These are phyloP conservation scores for Sardina pilchardus DNA, from an alignment of 2,113 vertebrate species.

Conservation along the genomic window DNA sequence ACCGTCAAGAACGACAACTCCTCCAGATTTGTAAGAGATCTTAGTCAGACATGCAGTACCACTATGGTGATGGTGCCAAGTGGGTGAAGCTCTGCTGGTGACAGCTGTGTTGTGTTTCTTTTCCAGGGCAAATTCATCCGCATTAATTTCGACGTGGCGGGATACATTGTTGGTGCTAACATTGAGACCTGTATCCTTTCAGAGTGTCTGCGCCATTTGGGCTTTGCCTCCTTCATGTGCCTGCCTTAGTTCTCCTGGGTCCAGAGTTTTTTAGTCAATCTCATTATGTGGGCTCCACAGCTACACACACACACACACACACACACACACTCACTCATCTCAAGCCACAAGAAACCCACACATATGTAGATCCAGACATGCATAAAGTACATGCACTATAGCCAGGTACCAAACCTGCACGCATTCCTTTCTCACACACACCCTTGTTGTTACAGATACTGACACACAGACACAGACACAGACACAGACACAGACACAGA, in stretches of 20 bases:
- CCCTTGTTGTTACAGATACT: background rate
- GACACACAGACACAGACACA: background rate
- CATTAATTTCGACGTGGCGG: slow-evolving; percentile 81
- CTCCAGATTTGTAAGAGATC: slow-evolving; percentile 83
- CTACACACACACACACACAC: background rate
- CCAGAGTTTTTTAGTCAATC: background rate
- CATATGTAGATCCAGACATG: too few relatives aligned
- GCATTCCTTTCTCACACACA: too few relatives aligned
- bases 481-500: background rate
- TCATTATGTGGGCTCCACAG: background rate
- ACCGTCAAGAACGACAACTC: slow-evolving; percentile 92
- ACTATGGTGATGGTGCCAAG: background rate
- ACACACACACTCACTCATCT: background rate
- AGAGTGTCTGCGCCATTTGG: background rate
- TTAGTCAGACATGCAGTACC: background rate
- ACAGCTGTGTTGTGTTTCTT: background rate
- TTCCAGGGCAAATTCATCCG: slow-evolving; percentile 81
- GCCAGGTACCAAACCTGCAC: too few relatives aligned
- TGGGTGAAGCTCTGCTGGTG: background rate
- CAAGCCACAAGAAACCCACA: too few relatives aligned
- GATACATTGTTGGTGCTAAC: slow-evolving; percentile 83
- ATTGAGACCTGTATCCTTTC: slow-evolving; percentile 83
- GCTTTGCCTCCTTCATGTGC: background rate
- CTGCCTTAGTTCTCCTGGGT: background rate
- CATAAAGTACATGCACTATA: too few relatives aligned